Evolutionary conservation across 1,140 invertebrate genomes (phyloP).

Genomic region (Neodiprion pinetum): DNA sequence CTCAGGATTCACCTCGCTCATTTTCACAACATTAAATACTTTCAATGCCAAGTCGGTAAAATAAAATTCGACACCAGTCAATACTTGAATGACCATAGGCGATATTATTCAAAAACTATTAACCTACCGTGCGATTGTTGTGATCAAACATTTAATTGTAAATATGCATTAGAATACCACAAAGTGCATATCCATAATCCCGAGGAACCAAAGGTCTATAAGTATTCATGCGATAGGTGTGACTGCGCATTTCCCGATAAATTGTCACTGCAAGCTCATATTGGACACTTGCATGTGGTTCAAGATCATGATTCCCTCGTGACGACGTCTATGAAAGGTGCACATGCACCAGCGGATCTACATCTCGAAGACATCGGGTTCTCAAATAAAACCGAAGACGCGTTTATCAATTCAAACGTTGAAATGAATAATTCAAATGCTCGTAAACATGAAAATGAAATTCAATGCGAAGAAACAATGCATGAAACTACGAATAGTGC

Average conservation of each 20-base stretch:
- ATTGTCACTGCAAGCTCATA: background rate
- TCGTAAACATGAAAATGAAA: background rate
- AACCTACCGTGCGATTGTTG: background rate
- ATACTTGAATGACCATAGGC: background rate
- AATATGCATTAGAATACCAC: background rate
- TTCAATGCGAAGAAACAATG: background rate
- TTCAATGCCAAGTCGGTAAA: background rate
- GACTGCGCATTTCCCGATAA: background rate
- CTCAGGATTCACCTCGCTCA: background rate
- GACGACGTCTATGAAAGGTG: background rate
- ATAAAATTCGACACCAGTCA: background rate
- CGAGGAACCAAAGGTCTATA: background rate
- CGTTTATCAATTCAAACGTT: background rate
- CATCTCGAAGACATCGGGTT: background rate
- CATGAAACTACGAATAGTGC: background rate
- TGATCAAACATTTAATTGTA: background rate
- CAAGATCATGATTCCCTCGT: too few relatives aligned
- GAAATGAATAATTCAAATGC: background rate
- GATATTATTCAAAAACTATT: background rate
- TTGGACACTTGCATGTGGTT: background rate
- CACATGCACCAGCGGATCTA: background rate
- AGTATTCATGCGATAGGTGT: background rate
- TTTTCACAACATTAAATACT: background rate
- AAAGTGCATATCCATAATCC: background rate
- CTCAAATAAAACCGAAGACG: background rate